Conservation (phyloP, 2,113 vertebrate species). For the Silurus asotus region DNA sequence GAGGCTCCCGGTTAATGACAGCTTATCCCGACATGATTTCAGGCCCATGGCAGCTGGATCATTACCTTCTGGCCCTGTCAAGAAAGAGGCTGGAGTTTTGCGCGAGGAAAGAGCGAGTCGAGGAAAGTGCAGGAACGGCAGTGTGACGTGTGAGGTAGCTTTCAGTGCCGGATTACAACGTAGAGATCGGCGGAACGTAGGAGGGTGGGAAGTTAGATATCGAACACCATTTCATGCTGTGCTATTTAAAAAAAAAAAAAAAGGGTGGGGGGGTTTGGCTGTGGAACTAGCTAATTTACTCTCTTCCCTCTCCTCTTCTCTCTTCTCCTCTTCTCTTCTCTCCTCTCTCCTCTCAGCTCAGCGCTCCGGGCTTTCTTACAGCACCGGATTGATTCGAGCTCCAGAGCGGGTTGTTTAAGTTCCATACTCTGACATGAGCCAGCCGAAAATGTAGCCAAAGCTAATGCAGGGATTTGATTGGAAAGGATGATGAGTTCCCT, state of each 20-base stretch:
- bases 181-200: constrained; percentile 45
- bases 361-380: constrained; percentile 14
- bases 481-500: constrained; percentile 48
- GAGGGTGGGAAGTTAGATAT: constrained; percentile 18
- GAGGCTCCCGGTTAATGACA: constrained; percentile 88
- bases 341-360: constrained; percentile 4
- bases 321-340: not conserved
- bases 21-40: constrained; percentile 97
- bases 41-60: constrained; percentile 89
- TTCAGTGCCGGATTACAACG: constrained; percentile 36
- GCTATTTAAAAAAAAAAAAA: constrained; percentile 38
- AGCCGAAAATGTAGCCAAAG: constrained; percentile 57
- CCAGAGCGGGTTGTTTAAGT: constrained; percentile 48
- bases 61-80: constrained; percentile 96
- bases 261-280: not conserved
- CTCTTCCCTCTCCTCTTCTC: constrained; percentile 1
- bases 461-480: constrained; percentile 52
- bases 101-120: constrained; percentile 10
- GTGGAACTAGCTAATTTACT: constrained; percentile 32
- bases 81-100: constrained; percentile 66
- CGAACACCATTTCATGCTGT: constrained; percentile 34
- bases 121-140: constrained; percentile 43
- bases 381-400: constrained; percentile 39
- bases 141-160: not conserved
- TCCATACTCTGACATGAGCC: constrained; percentile 55